Evolutionary conservation across 2,113 vertebrate genomes (phyloP), one percentile per base, ranked within the genome.

Genomic region (Triplophysa tibetana): DNA sequence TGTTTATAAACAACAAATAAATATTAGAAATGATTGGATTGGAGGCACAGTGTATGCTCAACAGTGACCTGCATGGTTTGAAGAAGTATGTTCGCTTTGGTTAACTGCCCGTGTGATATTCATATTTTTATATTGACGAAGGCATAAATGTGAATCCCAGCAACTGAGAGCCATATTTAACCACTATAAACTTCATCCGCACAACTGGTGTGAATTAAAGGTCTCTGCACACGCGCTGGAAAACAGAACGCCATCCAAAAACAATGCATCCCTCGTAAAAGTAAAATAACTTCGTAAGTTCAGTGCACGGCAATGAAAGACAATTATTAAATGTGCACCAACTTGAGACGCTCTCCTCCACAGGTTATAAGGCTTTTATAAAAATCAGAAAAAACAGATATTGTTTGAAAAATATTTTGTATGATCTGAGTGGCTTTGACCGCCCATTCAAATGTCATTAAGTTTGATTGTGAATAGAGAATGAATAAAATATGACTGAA

Each of bases 241-340:
- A 77, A 77, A 65, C 17, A 50, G n/a, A 77, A 29, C 75, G 11
- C 17, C 61, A 65, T 75, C 56, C 75, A 65, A 77, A 77, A 77
- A 63, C 73, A 50, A 77, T 77, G 72, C 58, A 62, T 48, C 72
- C 72, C 75, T 52, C 41, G 17, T 62, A 38, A 52, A 77, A 74
- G 23, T 21, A 29, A 29, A 29, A 41, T 58, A 72, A 54, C 10
- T 2, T 8, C 54, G 69, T 33, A 60, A 76, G 14, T 54, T 54
- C 50, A 54, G 74, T 50, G 61, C 43, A 33, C 23, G 21, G 61
- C 38, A 64, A 76, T 76, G 43, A 77, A 50, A 33, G 45, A 17
- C 65, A 29, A 8, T 63, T 43, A 62, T 48, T 19, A 75, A 45
- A 24, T 26, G 58, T 41, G 23, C 72, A 48, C 7, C 41, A 23